A percentile compares a stretch with the other conserved stretches of the same genome.
phyloP scores from a whole-genome alignment of 2,797 vertebrate genomes.

The Pampus argenteus region DNA sequence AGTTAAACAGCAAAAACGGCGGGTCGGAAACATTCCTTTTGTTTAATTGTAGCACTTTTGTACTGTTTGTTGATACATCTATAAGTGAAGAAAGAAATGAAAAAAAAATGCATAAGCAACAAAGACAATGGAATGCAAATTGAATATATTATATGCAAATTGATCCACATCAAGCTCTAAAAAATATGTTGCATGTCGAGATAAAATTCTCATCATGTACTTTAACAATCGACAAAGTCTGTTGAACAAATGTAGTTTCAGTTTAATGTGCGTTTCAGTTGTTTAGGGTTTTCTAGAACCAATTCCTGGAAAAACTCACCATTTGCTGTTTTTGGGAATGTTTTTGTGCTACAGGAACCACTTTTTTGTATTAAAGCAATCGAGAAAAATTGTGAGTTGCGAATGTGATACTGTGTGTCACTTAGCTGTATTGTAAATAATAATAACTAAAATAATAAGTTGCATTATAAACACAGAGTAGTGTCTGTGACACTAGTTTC shows the following conservation, averaged over 20 bases:
- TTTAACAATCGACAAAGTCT: slow-evolving; percentile 19
- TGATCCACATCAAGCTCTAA: slow-evolving; percentile 2
- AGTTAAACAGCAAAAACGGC: background rate
- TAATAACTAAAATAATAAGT: no score
- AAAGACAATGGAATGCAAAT: background rate
- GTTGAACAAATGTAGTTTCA: slow-evolving; percentile 34
- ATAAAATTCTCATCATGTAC: slow-evolving; percentile 11
- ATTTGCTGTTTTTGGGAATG: no score
- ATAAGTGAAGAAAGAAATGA: slow-evolving; percentile 6
- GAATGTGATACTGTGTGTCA: no score
- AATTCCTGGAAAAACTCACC: no score
- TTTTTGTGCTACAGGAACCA: no score
- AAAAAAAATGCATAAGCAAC: slow-evolving; percentile 7
- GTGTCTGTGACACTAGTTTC: background rate
- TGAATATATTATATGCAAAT: slow-evolving; percentile 24
- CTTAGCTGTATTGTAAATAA: no score
- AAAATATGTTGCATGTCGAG: slow-evolving; percentile 29
- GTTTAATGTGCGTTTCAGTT: no score
- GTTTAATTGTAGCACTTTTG: background rate
- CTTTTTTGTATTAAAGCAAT: no score
- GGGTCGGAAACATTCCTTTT: background rate
- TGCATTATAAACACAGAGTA: background rate
- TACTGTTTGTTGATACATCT: background rate
- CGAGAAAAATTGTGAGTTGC: no score
- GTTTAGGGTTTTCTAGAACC: no score